Evolutionary conservation across 1,140 invertebrate species (phyloP), one percentile per base, ranked within the genome.

Genomic region (Zelostemma sp.): DNA sequence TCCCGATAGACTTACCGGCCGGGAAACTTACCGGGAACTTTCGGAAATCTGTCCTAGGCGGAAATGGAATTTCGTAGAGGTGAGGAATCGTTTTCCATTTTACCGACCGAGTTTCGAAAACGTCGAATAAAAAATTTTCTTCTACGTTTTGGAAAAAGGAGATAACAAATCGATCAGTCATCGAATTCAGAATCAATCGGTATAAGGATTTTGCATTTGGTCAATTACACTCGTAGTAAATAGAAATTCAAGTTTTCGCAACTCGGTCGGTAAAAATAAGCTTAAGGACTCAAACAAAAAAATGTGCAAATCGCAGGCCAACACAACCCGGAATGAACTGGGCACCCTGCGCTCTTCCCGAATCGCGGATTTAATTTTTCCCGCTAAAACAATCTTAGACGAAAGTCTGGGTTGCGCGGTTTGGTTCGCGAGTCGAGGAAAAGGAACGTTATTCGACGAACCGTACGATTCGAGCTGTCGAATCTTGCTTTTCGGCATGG

Each of bases 401-500:
- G 97, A 99, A 80, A 97, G 95, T 83, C 88, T 99, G 28, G 93
- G 93, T 5, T 95, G 94, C 86, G 96, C 97, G 17, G 86, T 98
- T 12, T 99, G 96, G 96, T 99, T 99, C 90, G 97, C 96, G 33
- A 91, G 94, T 47, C 85, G 90, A 78, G 95, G 91, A 8, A 68
- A 85, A 69, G 93, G 93, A 0, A 21, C 35, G n/a, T 18, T 85
- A 1, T 72, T 69, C 47, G 66, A 79, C 19, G 58, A 45, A 66
- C n/a, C 72, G 5, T 91, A 90, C 69, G 80, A 80, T 38, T 92
- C 91, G 45, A 84, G 89, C 16, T 90, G 90, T 55, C 89, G 92
- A 81, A 90, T 97, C n/a, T 81, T 97, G 48, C 82, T 98, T 43
- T 84, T 95, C 74, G 97, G 97, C 18, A 95, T 95, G 87, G 97